Conservation (phyloP, 1,140 invertebrate species). For the Antheraea pernyi region DNA sequence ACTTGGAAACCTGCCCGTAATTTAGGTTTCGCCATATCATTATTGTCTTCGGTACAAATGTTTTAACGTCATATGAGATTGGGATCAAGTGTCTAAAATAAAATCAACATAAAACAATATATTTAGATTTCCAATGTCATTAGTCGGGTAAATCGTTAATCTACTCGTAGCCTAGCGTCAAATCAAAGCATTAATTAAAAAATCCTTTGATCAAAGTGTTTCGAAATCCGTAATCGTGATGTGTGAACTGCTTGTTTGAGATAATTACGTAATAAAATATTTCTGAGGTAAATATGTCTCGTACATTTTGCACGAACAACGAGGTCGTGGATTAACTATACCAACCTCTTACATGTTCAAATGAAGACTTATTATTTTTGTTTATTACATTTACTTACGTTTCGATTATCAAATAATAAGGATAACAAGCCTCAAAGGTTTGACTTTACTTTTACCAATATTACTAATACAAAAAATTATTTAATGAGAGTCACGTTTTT, state of each 20-base stretch:
- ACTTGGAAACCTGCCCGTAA: no score
- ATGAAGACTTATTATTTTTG: constrained; percentile 1
- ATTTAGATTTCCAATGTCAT: background rate
- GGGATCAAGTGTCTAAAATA: background rate
- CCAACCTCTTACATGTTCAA: background rate
- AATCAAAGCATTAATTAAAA: background rate
- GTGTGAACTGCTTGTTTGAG: background rate
- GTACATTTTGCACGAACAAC: background rate
- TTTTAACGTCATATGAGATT: no score
- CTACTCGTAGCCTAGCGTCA: background rate
- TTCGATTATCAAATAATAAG: background rate
- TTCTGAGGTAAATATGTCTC: background rate
- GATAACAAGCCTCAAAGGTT: background rate
- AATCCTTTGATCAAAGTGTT: background rate
- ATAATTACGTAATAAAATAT: background rate
- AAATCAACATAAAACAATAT: background rate
- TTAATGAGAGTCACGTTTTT: no score
- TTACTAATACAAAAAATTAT: no score
- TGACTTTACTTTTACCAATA: no score
- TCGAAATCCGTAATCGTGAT: background rate
- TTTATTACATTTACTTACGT: background rate
- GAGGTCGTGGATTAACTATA: background rate
- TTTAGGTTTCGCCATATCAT: no score
- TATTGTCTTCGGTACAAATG: no score
- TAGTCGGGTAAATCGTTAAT: background rate